A percentile compares a stretch with the other conserved stretches of the same genome.
These are phyloP conservation scores for Lutjanus erythropterus DNA, from an alignment of 2,113 vertebrate genomes.

Conservation along the genomic window DNA sequence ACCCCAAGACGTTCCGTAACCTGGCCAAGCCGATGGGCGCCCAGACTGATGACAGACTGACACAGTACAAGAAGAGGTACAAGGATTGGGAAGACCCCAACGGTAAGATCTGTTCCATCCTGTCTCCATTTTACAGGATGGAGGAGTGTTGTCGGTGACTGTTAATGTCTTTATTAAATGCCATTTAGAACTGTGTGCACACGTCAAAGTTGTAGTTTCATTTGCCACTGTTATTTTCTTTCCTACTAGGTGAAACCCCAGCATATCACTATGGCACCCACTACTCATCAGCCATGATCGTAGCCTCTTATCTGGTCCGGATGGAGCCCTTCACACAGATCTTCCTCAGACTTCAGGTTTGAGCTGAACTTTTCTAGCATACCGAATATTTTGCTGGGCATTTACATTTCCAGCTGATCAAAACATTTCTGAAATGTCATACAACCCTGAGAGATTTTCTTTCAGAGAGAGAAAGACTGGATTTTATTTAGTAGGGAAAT, in stretches of 20 bases:
- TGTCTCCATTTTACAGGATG: background rate
- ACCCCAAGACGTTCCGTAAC: constrained; percentile 97
- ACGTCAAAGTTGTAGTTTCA: background rate
- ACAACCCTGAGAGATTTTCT: no score
- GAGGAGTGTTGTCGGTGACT: no score
- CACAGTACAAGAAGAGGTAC: constrained; percentile 97
- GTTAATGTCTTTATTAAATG: no score
- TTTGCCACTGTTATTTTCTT: background rate
- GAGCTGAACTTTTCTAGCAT: background rate
- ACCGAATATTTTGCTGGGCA: background rate
- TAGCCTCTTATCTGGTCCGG: constrained; percentile 95
- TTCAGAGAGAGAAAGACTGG: no score
- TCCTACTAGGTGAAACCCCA: constrained; percentile 92
- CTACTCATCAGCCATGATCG: constrained; percentile 99
- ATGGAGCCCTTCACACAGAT: constrained; percentile 99
- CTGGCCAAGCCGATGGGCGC: constrained; percentile 97
- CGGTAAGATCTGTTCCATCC: constrained; percentile 80
- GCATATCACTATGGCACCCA: constrained; percentile 99
- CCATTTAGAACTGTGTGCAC: no score
- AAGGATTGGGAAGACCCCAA: constrained; percentile 99
- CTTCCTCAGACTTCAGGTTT: constrained; percentile 96
- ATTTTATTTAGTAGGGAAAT: background rate
- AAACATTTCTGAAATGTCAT: background rate
- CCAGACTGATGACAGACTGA: constrained; percentile 95
- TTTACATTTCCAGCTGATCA: background rate